Evolutionary conservation across 2,797 vertebrate species (phyloP), one percentile per base, ranked within the genome.

Genomic region (Tolypeutes matacus): DNA sequence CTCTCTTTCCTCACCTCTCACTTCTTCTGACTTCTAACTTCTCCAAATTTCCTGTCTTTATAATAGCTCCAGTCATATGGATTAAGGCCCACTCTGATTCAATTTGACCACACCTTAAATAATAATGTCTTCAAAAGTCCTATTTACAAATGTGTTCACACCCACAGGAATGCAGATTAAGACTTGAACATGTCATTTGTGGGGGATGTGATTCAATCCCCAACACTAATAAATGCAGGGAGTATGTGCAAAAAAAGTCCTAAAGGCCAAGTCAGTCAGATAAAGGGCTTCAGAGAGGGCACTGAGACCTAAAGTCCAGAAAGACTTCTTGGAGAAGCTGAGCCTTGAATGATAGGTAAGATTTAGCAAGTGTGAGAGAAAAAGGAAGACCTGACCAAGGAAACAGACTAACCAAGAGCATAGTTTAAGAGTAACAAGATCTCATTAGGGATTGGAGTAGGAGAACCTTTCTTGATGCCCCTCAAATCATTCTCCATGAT

Each of bases 401-500:
- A 23, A 90, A 72, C 23, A 67, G 70, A 95, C 91, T 18, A 93
- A 67, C 18, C 1, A 56, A 83, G 76, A 92, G 42, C 39, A 34
- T 73, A 91, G 39, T 90, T 86, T 82, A 27, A 31, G 36, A n/a
- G 29, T 51, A 72, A 86, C 64, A 96, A 90, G 3, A 86, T 83
- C 23, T 87, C n/a, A 77, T 70, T 86, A 95, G 77, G 21, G 31
- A 90, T 76, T 49, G 29, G 7, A 3, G 4, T 78, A 8, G 25
- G 4, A 85, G 21, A 25, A 78, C 56, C 27, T 34, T 85, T 67
- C 31, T 58, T 86, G 77, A 95, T 51, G 39, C 46, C 56, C 27
- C 29, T 90, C 7, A 93, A 86, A 87, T 72, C 76, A 86, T 65
- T 82, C 34, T 89, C 86, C 60, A 78, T 31, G n/a, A 92, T 36